Conservation (phyloP, 2,797 vertebrate species). For the Erethizon dorsatum region DNA sequence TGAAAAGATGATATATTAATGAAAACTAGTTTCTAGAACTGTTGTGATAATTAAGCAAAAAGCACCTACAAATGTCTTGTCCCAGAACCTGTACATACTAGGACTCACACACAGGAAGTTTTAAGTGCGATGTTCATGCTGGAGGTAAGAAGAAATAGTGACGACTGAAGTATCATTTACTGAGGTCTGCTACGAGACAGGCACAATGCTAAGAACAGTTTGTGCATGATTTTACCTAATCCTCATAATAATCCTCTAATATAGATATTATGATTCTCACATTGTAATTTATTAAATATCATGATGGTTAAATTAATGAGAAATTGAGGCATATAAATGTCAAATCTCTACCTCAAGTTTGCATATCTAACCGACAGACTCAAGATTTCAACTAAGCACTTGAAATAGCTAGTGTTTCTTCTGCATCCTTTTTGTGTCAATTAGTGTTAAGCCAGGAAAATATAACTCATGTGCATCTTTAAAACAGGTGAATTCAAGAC, state of each 20-base stretch:
- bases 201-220: neutral
- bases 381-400: neutral
- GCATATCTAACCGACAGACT: neutral
- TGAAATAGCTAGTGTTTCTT: conserved; percentile 24
- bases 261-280: neutral
- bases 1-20: neutral
- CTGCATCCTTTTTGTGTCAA: neutral
- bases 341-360: conserved; percentile 1
- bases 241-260: neutral
- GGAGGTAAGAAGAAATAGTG: neutral
- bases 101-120: neutral
- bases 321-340: neutral
- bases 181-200: neutral
- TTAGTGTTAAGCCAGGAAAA: neutral
- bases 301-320: neutral
- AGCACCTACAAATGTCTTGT: neutral
- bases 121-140: neutral
- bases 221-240: neutral
- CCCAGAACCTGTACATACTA: neutral
- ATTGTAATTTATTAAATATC: neutral
- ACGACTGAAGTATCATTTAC: neutral
- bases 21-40: neutral
- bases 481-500: neutral
- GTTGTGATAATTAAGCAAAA: neutral
- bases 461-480: neutral